These are phyloP conservation scores for Nothobranchius kuhntae DNA, from an alignment of 2,113 vertebrate species.

Conservation along the genomic window DNA sequence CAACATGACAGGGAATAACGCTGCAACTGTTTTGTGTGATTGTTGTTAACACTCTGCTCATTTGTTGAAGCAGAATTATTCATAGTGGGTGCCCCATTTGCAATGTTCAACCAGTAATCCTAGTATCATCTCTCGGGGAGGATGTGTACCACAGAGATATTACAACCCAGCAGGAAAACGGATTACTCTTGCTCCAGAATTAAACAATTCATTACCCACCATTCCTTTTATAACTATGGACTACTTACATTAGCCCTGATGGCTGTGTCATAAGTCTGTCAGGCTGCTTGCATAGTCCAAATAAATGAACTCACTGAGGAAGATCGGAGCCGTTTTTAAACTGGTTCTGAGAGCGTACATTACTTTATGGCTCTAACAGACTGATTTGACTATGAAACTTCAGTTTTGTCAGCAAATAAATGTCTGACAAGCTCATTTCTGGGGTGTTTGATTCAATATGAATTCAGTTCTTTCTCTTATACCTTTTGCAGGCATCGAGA, in stretches of 20 bases:
- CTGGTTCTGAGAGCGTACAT: conserved; percentile 48
- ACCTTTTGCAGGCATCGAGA: conserved; percentile 19
- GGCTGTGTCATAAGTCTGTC: conserved; percentile 69
- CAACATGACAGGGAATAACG: conserved; percentile 72
- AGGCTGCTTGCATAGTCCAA: conserved; percentile 63
- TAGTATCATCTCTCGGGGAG: conserved; percentile 34
- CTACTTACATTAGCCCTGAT: conserved; percentile 70
- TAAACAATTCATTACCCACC: conserved; percentile 69
- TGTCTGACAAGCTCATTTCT: conserved; percentile 57
- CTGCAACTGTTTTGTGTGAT: conserved; percentile 30
- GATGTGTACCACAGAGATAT: conserved; percentile 55
- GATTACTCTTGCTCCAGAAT: conserved; percentile 66
- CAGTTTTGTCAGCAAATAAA: conserved; percentile 38
- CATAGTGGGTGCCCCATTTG: conserved; percentile 22
- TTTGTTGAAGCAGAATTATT: conserved; percentile 50
- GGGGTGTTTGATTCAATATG: conserved; percentile 54
- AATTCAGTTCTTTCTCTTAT: conserved; percentile 23
- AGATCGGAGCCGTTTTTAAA: conserved; percentile 57
- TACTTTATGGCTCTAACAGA: conserved; percentile 36
- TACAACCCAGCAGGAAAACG: conserved; percentile 58
- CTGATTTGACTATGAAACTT: conserved; percentile 23
- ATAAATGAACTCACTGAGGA: conserved; percentile 55
- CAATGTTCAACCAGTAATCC: conserved; percentile 33
- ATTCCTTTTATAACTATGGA: conserved; percentile 76
- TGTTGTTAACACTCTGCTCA: conserved; percentile 36